Evolutionary conservation across 2,888 invertebrate species (phyloP).

Genomic region (Tuberolachnus salignus): DNA sequence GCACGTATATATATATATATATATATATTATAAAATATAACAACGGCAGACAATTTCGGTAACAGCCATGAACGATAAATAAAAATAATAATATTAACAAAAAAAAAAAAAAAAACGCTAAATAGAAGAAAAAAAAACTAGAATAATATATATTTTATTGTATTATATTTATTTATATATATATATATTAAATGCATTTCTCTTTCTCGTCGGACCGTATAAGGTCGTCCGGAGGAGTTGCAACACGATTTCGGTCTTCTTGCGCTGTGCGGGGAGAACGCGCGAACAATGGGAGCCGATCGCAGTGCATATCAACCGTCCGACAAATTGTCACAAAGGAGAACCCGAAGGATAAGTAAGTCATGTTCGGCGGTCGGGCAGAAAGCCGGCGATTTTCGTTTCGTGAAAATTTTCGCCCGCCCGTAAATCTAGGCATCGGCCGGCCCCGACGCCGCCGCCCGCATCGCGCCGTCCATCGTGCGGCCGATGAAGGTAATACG

Average conservation of each 20-base stretch:
- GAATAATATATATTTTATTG: conserved; percentile 9
- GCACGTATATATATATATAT: too few relatives aligned
- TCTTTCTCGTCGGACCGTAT: conserved; percentile 50
- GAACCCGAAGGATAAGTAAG: conserved; percentile 53
- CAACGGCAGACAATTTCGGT: background rate
- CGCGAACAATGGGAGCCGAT: background rate
- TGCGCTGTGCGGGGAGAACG: conserved; percentile 8
- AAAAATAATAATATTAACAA: too few relatives aligned
- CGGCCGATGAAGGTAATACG: conserved; percentile 42
- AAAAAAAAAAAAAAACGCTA: background rate
- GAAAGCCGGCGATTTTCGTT: too few relatives aligned
- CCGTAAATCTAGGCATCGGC: conserved; percentile 30
- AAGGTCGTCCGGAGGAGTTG: conserved; percentile 43
- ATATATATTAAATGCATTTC: conserved; percentile 39
- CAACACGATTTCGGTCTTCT: conserved; percentile 51
- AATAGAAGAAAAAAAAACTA: conserved; percentile 14
- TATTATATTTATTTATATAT: conserved; percentile 26
- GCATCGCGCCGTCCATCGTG: conserved; percentile 27
- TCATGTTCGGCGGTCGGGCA: too few relatives aligned
- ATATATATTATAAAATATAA: too few relatives aligned
- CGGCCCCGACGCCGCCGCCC: background rate
- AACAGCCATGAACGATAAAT: conserved; percentile 1
- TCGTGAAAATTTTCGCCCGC: too few relatives aligned
- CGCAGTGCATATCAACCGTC: conserved; percentile 18
- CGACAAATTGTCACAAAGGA: conserved; percentile 55